Base-by-base conservation (phyloP, 2,113 vertebrate genomes). In the Pygoscelis adeliae region DNA sequence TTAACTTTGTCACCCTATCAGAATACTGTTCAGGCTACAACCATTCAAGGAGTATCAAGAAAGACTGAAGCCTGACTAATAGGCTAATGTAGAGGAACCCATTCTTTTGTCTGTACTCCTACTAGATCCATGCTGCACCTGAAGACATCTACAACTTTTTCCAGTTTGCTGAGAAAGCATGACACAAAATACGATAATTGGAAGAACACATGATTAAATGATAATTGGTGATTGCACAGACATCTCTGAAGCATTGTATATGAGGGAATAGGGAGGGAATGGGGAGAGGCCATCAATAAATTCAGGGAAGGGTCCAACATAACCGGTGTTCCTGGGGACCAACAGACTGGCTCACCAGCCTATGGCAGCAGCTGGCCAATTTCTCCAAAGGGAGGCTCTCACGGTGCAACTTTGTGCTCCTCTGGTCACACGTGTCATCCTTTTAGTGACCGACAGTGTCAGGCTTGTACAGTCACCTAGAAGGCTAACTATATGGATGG, bases 161-260 rank as follows among this genome's bases (percentile, higher is more conserved):
- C 22, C 73, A 38, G 62, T 52, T 34, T 53, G 27, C 49, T 20
- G 29, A 49, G 58, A 13, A 29, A 56, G 49, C 47, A 29, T 4
- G 27, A 34, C 62, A 71, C 1, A 1, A 53, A 38, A 38, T 5
- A 29, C 1, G 2, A 4, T 5, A 55, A 19, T 12, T 3, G 6
- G 40, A n/a, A 40, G 12, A 55, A 23, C 2, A 29, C 23, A 5
- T 2, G 3, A 19, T 52, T 30, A 52, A 36, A 15, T 13, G 26
- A 5, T 16, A 78, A 53, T 2, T 59, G 84, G 46, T 26, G 63
- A 46, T 15, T 4, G 34, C 66, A 38, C 22, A n/a, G 76, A 13
- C 65, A 19, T 15, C 61, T 49, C 72, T 42, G 36, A n/a, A 15
- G 25, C 15, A 23, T 42, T 34, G 2, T 0, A 2, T 10, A 21